Conservation (phyloP, 2,113 vertebrate species). For the Hippotragus niger region DNA sequence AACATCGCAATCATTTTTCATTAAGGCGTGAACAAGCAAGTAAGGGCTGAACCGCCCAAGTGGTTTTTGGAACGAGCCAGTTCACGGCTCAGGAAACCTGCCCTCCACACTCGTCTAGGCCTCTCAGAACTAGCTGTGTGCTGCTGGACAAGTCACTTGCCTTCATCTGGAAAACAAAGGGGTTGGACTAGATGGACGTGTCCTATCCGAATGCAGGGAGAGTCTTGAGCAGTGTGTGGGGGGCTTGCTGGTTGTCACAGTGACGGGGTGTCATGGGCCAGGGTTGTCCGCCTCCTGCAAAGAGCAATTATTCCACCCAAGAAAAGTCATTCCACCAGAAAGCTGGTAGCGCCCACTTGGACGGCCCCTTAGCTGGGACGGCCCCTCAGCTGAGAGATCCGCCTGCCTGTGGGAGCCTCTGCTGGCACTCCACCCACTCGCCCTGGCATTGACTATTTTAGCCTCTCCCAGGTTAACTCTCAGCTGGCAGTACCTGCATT, state of each 20-base stretch:
- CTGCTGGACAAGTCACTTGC: background rate
- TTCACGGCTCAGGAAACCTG: background rate
- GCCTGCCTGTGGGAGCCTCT: rapidly evolving
- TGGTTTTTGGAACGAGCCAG: background rate
- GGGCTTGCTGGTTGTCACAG: background rate
- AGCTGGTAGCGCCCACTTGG: rapidly evolving
- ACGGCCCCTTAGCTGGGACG: rapidly evolving
- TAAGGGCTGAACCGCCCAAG: rapidly evolving
- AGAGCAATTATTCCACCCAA: background rate
- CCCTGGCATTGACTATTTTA: background rate
- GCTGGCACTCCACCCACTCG: rapidly evolving
- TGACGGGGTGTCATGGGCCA: rapidly evolving
- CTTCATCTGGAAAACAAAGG: background rate
- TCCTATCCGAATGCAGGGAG: background rate
- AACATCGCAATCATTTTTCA: background rate
- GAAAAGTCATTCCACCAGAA: background rate
- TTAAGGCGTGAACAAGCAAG: background rate
- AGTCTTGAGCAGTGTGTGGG: background rate
- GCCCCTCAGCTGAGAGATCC: background rate
- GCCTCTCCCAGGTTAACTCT: background rate
- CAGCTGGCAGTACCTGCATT: background rate
- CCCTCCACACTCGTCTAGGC: background rate
- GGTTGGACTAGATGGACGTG: rapidly evolving
- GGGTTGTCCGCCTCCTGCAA: background rate
- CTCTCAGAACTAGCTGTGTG: background rate